A percentile compares a stretch with the other conserved stretches of the same genome.
Conservation (phyloP, 64 coral and sea anemone species). For the Pocillopora verrucosa region DNA sequence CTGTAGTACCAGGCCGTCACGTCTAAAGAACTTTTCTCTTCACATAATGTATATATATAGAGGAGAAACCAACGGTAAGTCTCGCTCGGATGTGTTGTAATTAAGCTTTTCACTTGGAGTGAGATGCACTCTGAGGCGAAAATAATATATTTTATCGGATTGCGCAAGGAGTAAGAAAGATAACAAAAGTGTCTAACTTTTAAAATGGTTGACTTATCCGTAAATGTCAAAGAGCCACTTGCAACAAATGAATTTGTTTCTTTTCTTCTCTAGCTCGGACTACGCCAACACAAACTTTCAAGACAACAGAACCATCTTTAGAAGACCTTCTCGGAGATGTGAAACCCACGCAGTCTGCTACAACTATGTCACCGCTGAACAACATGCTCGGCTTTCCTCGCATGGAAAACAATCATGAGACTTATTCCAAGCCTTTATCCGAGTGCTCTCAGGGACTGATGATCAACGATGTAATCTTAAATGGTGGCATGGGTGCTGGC, state of each 20-base stretch:
- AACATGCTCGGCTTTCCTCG: slow-evolving; percentile 51
- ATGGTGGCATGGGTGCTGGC: slow-evolving; percentile 93
- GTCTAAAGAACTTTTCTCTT: slow-evolving; percentile 70
- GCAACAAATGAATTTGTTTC: too few species aligned
- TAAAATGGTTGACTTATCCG: too few species aligned
- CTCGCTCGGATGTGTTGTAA: not conserved
- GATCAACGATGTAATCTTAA: slow-evolving; percentile 77
- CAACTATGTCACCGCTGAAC: slow-evolving; percentile 51
- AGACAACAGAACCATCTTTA: slow-evolving; percentile 71
- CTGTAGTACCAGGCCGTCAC: slow-evolving; percentile 72
- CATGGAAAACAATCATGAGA: slow-evolving; percentile 11
- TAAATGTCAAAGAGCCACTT: too few species aligned
- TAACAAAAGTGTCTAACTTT: too few species aligned
- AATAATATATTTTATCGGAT: too few species aligned
- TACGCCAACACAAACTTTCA: slow-evolving; percentile 4
- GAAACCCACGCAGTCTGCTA: slow-evolving; percentile 59
- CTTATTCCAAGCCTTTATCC: slow-evolving; percentile 9
- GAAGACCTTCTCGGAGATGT: slow-evolving; percentile 80
- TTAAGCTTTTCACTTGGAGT: too few species aligned
- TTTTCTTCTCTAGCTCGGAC: not conserved
- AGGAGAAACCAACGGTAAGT: slow-evolving; percentile 6
- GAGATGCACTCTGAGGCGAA: too few species aligned
- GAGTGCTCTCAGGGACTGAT: slow-evolving; percentile 80
- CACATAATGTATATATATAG: slow-evolving; percentile 80
- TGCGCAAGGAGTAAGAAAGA: too few species aligned